Evolutionary conservation across 2,888 invertebrate species (phyloP), one percentile per base, ranked within the genome.

Genomic region (Sussaba pulchella): DNA sequence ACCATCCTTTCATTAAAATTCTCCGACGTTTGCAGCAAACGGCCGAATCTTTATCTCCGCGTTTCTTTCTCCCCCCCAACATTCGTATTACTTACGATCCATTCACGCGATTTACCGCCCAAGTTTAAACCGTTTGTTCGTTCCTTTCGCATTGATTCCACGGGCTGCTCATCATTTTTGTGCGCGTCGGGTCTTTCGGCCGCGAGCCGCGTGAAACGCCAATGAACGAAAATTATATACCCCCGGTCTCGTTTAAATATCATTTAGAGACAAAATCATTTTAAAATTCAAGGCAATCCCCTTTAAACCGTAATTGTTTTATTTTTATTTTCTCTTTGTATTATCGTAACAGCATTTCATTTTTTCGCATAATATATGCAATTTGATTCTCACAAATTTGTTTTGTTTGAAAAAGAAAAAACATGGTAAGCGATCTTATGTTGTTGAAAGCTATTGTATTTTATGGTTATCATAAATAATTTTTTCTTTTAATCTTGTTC

Each of bases 1-100:
- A 6, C 17, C 39, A 73, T 52, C 63, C 45, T 61, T 67, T 67
- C 59, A 67, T 75, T 67, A 39, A 74, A 66, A 66, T 67, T 67
- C 67, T 67, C 66, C 17, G 50, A 12, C 14, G 8, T 2, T n/a
- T 36, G 3, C 72, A 26, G 39, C 66, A 45, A 10, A 19, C 17
- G 12, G 26, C n/a, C 47, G 14, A 47, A 47, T 64, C 50, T 70
- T 54, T 70, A 17, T 50, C 21, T 52, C 39, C 57, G 24, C 39
- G 57, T 36, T 17, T 24, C 19, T 21, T 21, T 14, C 17, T 9
- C 14, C 3, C 14, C 26, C n/a, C 36, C 36, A 14, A 19, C 39
- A 9, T 59, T 39, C 39, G 31, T 14, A 54, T 54, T 54, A 31
- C 31, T 43, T 24, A 31, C n/a, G 24, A 50, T 70, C 26, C 14